Percentiles rank a stretch among this genome's conserved stretches.
These are phyloP conservation scores for Tadarida brasiliensis DNA, from an alignment of 2,797 vertebrate genomes.

Conservation along the genomic window DNA sequence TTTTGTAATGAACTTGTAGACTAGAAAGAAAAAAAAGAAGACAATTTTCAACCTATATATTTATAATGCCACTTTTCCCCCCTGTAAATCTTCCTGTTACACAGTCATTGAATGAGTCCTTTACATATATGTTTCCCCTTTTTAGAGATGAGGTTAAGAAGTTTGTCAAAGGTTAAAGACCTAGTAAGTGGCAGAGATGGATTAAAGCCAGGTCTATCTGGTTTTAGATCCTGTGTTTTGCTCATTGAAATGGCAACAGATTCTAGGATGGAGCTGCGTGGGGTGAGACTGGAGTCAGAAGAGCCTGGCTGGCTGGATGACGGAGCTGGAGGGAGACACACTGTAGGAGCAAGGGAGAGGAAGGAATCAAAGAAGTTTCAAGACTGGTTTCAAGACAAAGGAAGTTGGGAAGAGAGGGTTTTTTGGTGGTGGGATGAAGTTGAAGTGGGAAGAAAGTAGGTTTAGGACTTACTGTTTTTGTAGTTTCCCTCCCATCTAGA, in stretches of 20 bases:
- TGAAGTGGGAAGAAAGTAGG: neutral
- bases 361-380: neutral
- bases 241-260: neutral
- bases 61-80: neutral
- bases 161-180: slow-evolving; percentile 15
- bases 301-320: neutral
- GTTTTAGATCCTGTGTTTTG: slow-evolving; percentile 21
- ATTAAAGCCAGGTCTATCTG: slow-evolving; percentile 24
- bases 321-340: neutral
- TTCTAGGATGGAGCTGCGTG: neutral
- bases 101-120: neutral
- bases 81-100: neutral
- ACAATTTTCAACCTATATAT: neutral
- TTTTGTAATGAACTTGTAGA: slow-evolving; percentile 13
- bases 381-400: neutral
- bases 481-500: neutral
- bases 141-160: slow-evolving; percentile 15
- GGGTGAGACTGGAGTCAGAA: neutral
- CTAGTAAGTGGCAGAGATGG: neutral
- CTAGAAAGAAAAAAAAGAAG: neutral
- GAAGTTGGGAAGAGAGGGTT: neutral
- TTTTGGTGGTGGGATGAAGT: neutral
- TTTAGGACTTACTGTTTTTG: neutral
- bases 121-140: neutral
- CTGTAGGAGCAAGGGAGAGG: neutral